Percentiles rank a stretch among this genome's conserved stretches.
phyloP scores from a whole-genome alignment of 2,888 invertebrate species.

The Noctuana brunneofusca region DNA sequence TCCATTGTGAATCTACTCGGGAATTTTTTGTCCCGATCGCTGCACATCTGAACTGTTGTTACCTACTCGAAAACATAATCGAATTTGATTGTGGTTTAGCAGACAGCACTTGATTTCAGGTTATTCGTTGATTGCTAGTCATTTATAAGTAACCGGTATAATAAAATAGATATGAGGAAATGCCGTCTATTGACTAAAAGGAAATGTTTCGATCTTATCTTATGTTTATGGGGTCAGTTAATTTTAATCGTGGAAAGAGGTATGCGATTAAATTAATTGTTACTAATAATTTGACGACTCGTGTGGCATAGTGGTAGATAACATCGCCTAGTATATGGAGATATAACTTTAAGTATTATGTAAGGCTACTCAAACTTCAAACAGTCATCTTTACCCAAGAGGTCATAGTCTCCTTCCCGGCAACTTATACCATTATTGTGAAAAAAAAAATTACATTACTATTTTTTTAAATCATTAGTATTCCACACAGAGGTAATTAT shows the following conservation, averaged over 20 bases:
- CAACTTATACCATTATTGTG: too few relatives aligned
- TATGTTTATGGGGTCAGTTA: not conserved
- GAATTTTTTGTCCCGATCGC: not conserved
- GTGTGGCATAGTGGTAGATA: too few relatives aligned
- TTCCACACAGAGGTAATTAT: conserved; percentile 69
- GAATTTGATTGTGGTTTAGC: not conserved
- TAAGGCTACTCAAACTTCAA: too few relatives aligned
- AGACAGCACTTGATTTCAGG: not conserved
- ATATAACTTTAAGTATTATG: too few relatives aligned
- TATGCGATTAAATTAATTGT: not conserved
- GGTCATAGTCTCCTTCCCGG: too few relatives aligned
- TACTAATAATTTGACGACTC: too few relatives aligned
- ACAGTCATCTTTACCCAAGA: too few relatives aligned
- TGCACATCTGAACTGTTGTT: not conserved
- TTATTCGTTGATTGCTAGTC: not conserved
- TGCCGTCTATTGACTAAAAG: not conserved
- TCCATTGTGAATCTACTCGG: conserved; percentile 8
- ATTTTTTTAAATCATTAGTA: conserved; percentile 46
- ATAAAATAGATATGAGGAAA: not conserved
- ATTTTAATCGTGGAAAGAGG: not conserved
- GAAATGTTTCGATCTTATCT: not conserved
- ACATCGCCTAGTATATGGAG: too few relatives aligned
- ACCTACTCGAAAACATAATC: not conserved
- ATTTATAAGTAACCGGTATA: too few relatives aligned
- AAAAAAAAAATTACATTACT: not conserved